Conservation (phyloP, 1,140 invertebrate genomes). For the Musca vetustissima region DNA sequence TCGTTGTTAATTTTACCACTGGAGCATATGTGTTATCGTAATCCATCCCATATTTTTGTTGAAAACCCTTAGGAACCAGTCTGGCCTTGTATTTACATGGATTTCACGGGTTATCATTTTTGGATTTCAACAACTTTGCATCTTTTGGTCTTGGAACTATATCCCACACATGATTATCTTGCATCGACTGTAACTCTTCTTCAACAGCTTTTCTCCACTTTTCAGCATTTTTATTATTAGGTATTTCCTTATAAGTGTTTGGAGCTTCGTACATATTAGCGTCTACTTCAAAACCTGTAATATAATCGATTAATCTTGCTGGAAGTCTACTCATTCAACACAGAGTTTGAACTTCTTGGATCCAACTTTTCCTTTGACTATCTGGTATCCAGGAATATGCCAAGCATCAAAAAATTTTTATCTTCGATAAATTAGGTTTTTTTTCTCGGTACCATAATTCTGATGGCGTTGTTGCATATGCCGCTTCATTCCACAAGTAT, state of each 20-base stretch:
- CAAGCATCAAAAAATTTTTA: not conserved
- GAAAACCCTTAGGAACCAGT: slow-evolving; percentile 51
- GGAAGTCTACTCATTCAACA: not conserved
- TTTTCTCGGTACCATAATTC: not conserved
- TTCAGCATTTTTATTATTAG: not conserved
- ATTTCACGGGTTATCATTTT: not conserved
- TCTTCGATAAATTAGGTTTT: not conserved
- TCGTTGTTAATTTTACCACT: slow-evolving; percentile 38
- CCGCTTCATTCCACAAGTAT: not conserved
- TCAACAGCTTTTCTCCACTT: not conserved
- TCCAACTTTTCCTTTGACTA: not conserved
- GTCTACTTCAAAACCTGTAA: too few species aligned
- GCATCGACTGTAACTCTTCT: not conserved
- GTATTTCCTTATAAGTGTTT: not conserved
- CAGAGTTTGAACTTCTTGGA: not conserved
- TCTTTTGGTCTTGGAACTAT: not conserved
- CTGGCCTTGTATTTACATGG: slow-evolving; percentile 47
- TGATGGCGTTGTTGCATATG: not conserved
- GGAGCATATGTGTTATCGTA: slow-evolving; percentile 52
- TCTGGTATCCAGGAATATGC: not conserved
- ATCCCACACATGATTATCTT: not conserved
- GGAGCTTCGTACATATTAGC: too few species aligned
- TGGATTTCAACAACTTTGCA: not conserved
- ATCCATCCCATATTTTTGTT: slow-evolving; percentile 47
- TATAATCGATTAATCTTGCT: too few species aligned